Evolutionary conservation across 2,797 vertebrate genomes (phyloP).

Genomic region (Scolopax bukidnonensis): DNA sequence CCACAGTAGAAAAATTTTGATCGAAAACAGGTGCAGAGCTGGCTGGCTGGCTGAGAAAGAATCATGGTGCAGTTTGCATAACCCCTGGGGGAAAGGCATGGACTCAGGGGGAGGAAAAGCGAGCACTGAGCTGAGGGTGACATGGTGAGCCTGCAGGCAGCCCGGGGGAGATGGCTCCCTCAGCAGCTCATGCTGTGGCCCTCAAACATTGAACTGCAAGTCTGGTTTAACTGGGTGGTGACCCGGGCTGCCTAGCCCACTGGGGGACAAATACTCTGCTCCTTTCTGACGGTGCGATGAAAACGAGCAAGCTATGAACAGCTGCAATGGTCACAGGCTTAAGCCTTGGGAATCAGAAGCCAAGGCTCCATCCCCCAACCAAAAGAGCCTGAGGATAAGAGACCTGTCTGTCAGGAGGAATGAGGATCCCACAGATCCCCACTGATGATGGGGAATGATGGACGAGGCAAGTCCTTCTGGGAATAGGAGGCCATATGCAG

Average conservation of each 20-base stretch:
- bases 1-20: slow-evolving; percentile 21
- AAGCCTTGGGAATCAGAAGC: background rate
- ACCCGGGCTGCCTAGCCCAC: background rate
- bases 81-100: background rate
- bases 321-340: rapidly evolving
- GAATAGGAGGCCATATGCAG: background rate
- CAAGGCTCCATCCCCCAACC: background rate
- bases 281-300: background rate
- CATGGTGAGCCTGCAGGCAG: background rate
- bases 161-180: rapidly evolving
- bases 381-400: background rate
- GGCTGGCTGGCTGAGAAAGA: background rate
- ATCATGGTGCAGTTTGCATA: background rate
- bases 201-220: background rate
- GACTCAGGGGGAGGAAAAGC: background rate
- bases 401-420: background rate
- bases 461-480: background rate
- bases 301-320: background rate
- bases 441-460: rapidly evolving
- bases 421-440: background rate
- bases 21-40: slow-evolving; percentile 7
- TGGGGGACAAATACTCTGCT: background rate
- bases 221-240: background rate
- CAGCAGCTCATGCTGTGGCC: background rate
- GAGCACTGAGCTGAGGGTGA: background rate